Conservation (phyloP, 2,888 invertebrate genomes). For the Aromia moschata region DNA sequence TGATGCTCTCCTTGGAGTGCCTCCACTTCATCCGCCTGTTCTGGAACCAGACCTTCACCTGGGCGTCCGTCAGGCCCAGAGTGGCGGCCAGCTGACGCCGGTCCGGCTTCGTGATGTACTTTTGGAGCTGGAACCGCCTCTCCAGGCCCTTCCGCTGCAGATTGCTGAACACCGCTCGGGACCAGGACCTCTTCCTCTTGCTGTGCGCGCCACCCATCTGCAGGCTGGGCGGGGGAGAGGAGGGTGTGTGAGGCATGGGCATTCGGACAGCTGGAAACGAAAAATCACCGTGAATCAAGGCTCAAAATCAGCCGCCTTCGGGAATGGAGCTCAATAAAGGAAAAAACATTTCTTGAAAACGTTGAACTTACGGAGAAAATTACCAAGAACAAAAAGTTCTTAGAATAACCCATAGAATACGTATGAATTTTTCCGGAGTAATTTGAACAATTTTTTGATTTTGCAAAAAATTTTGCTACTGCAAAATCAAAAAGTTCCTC, state of each 20-base stretch:
- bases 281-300: too few relatives aligned
- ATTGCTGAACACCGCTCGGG: constrained; percentile 93
- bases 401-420: too few relatives aligned
- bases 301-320: too few relatives aligned
- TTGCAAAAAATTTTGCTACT: too few relatives aligned
- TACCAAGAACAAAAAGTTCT: too few relatives aligned
- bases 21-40: constrained; percentile 68
- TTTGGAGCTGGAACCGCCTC: constrained; percentile 90
- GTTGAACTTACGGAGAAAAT: too few relatives aligned
- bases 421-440: too few relatives aligned
- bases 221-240: constrained; percentile 44
- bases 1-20: constrained; percentile 60
- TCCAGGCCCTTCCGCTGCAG: constrained; percentile 94
- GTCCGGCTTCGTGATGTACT: constrained; percentile 96
- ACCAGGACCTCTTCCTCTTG: constrained; percentile 92
- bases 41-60: constrained; percentile 93
- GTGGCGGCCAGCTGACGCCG: constrained; percentile 90
- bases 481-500: too few relatives aligned
- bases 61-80: constrained; percentile 89
- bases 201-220: constrained; percentile 47
- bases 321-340: too few relatives aligned
- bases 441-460: too few relatives aligned
- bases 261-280: constrained; percentile 53
- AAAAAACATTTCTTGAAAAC: too few relatives aligned
- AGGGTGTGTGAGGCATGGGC: constrained; percentile 48